Percentiles rank a stretch among this genome's conserved stretches.
These are phyloP conservation scores for Nephotettix cincticeps DNA, from an alignment of 1,140 invertebrate genomes.

Conservation along the genomic window DNA sequence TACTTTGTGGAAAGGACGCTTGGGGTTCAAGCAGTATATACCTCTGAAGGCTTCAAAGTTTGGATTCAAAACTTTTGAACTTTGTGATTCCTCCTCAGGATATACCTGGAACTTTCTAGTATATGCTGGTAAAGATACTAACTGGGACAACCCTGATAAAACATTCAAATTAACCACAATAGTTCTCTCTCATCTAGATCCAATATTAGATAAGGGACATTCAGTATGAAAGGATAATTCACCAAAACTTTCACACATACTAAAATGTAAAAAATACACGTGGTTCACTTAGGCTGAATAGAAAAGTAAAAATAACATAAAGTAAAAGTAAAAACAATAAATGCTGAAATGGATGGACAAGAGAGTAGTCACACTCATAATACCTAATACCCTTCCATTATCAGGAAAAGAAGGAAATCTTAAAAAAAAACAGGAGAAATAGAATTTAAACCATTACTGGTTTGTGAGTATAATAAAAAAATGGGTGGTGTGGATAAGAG, in stretches of 20 bases:
- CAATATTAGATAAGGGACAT: too few species aligned
- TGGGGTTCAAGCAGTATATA: constrained; percentile 26
- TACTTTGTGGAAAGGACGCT: constrained; percentile 25
- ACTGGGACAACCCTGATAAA: too few species aligned
- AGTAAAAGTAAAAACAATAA: not conserved
- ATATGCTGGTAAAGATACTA: too few species aligned
- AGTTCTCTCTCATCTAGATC: too few species aligned
- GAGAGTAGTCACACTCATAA: too few species aligned
- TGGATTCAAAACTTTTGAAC: constrained; percentile 29
- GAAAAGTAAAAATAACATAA: constrained; percentile 13
- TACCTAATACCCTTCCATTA: not conserved
- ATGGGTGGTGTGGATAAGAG: constrained; percentile 28
- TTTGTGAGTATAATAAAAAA: constrained; percentile 26
- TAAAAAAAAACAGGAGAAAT: not conserved
- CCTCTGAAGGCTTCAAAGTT: constrained; percentile 19
- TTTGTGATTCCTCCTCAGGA: constrained; percentile 30
- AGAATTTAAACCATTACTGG: constrained; percentile 13
- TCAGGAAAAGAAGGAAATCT: too few species aligned
- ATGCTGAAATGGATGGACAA: too few species aligned
- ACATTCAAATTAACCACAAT: too few species aligned
- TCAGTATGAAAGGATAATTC: too few species aligned
- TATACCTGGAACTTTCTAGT: too few species aligned
- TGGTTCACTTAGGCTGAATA: constrained; percentile 12
- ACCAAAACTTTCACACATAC: too few species aligned
- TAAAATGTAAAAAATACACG: too few species aligned